phyloP scores from a whole-genome alignment of 2,797 vertebrate genomes.

The Lophius americanus region DNA sequence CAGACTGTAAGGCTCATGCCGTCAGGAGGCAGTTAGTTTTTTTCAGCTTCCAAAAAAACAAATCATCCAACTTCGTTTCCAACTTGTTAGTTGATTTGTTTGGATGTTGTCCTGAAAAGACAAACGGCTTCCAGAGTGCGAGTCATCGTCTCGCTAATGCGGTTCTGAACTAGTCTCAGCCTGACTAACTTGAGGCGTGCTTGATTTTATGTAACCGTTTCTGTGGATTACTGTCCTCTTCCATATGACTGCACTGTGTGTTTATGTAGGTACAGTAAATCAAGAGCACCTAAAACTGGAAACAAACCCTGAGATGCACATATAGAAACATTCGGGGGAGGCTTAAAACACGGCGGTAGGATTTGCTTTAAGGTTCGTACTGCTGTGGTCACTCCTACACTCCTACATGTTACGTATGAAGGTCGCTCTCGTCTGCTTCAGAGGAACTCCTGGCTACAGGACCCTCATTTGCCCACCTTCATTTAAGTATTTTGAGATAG shows the following conservation, averaged over 20 bases:
- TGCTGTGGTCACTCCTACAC: slow-evolving; percentile 26
- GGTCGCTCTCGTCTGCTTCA: slow-evolving; percentile 23
- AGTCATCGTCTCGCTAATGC: slow-evolving; percentile 11
- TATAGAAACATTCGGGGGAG: slow-evolving; percentile 13
- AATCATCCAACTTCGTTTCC: slow-evolving; percentile 18
- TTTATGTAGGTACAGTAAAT: slow-evolving; percentile 37
- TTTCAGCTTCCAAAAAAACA: slow-evolving; percentile 15
- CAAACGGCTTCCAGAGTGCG: slow-evolving; percentile 10
- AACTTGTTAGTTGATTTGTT: slow-evolving; percentile 4
- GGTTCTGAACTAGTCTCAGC: slow-evolving; percentile 18
- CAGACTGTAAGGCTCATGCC: slow-evolving; percentile 64
- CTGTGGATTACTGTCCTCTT: slow-evolving; percentile 12
- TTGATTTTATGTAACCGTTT: slow-evolving; percentile 35
- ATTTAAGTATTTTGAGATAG: slow-evolving; percentile 12
- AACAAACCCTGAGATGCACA: slow-evolving; percentile 3
- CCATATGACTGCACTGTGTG: slow-evolving; percentile 35
- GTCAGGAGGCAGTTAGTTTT: slow-evolving; percentile 15
- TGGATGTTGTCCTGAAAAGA: slow-evolving; percentile 15
- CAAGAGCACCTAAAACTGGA: slow-evolving; percentile 22
- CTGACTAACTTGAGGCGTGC: slow-evolving; percentile 13
- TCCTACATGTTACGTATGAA: slow-evolving; percentile 18
- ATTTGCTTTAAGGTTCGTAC: slow-evolving; percentile 20
- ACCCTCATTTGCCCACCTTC: slow-evolving; percentile 7
- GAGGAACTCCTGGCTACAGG: slow-evolving; percentile 8
- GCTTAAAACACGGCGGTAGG: slow-evolving; percentile 11